phyloP scores from a whole-genome alignment of 2,113 vertebrate species.

The Thunnus maccoyii region DNA sequence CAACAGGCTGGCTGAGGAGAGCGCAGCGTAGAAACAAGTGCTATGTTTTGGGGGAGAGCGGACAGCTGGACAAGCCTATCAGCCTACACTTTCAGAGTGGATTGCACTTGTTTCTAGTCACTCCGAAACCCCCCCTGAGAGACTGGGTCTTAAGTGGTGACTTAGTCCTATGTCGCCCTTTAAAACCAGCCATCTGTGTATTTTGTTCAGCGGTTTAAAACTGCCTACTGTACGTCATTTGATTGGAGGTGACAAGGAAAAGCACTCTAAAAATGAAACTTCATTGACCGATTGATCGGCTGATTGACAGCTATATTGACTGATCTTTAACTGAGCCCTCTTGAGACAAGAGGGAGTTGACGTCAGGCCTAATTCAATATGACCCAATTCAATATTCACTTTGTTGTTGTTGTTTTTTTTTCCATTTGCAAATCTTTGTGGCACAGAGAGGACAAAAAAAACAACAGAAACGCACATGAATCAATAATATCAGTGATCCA shows the following conservation, averaged over 20 bases:
- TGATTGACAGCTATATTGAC: constrained; percentile 74
- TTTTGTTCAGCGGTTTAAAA: constrained; percentile 29
- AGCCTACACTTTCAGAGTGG: background rate
- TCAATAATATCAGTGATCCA: constrained; percentile 76
- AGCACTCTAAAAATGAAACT: constrained; percentile 73
- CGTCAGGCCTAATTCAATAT: constrained; percentile 59
- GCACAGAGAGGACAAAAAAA: constrained; percentile 42
- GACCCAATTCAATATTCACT: constrained; percentile 63
- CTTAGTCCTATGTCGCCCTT: constrained; percentile 41
- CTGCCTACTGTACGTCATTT: constrained; percentile 8
- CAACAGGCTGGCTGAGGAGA: constrained; percentile 44
- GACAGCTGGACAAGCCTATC: constrained; percentile 12
- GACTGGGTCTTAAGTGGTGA: constrained; percentile 38
- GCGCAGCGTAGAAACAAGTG: constrained; percentile 17
- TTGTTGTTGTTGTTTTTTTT: constrained; percentile 39
- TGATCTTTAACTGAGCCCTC: constrained; percentile 65
- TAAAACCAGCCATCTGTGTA: constrained; percentile 38
- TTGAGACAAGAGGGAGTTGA: constrained; percentile 42
- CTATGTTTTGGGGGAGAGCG: background rate
- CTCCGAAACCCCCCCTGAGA: constrained; percentile 18
- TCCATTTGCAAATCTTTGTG: constrained; percentile 45
- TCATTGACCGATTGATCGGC: constrained; percentile 57
- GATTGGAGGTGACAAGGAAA: constrained; percentile 45
- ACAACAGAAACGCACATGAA: constrained; percentile 64
- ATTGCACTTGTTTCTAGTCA: constrained; percentile 25